Evolutionary conservation across 1,140 invertebrate genomes (phyloP), one percentile per base, ranked within the genome.

Genomic region (Zophobas morio): DNA sequence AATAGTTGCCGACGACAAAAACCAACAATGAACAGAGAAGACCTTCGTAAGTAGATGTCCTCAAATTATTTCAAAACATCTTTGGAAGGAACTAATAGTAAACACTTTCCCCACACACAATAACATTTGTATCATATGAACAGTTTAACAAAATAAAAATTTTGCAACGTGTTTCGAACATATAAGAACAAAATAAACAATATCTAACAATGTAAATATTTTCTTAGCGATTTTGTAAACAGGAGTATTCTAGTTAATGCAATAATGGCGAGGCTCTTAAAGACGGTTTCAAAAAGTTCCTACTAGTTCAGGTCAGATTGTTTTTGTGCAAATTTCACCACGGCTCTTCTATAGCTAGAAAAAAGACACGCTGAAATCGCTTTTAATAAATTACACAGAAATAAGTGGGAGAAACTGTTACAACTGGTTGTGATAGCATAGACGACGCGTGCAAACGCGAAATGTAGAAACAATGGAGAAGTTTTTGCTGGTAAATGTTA

Each of bases 171-270:
- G n/a, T 66, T 40, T 42, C 39, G 42, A 66, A 66, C 60, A 66
- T 33, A 66, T 66, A 66, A 66, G 20, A 40, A 66, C 8, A 66
- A 66, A 66, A 73, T 73, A 54, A 73, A 73, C 71, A 73, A 36
- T 54, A 20, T 73, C 40, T 72, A 72, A 73, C 71, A 73, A 73
- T 73, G 71, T 56, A 73, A 73, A 73, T 73, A 73, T 73, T 73
- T 73, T 42, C 37, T 32, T 66, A 42, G 60, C 20, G 4, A 47
- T 42, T 66, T 39, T 66, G 39, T 66, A 66, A 40, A 66, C 60
- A 66, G 57, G 57, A 63, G 40, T 63, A 63, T 63, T 63, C 57
- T 37, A 39, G 60, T 66, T 66, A 32, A 66, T 66, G 60, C 60
- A 66, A 66, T 42, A 66, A 42, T 42, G 20, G 20, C 20, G 20